Conservation (phyloP, 2,888 invertebrate species). For the Papilio demoleus region DNA sequence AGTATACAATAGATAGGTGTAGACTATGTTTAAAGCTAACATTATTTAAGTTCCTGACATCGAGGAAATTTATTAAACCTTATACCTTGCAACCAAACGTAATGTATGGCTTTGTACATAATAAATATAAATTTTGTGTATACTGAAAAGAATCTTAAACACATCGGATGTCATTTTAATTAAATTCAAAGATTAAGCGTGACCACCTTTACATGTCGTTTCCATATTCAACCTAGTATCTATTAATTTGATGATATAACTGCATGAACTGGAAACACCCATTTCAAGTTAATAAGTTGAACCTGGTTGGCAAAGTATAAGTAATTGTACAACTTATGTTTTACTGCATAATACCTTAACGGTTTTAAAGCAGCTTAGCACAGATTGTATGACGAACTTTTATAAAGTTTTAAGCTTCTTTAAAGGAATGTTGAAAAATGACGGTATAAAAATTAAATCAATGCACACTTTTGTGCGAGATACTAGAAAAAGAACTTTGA, state of each 20-base stretch:
- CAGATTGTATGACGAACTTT: conserved; percentile 10
- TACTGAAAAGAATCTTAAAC: too few relatives aligned
- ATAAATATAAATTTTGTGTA: too few relatives aligned
- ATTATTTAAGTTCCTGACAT: neutral
- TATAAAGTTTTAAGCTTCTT: conserved; percentile 15
- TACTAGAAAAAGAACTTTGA: neutral
- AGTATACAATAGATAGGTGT: neutral
- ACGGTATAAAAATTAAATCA: neutral
- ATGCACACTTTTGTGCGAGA: neutral
- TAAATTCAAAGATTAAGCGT: too few relatives aligned
- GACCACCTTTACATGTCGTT: too few relatives aligned
- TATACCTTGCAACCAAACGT: neutral
- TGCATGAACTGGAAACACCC: neutral
- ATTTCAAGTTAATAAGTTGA: neutral
- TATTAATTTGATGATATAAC: neutral
- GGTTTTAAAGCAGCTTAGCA: conserved; percentile 3
- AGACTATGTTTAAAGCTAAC: neutral
- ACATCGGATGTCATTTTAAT: too few relatives aligned
- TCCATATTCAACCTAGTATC: neutral
- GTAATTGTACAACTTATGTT: neutral
- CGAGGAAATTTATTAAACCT: neutral
- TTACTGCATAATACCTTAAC: neutral
- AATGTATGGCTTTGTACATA: neutral
- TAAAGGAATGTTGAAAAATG: neutral
- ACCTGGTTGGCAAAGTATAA: neutral